Evolutionary conservation across 1,140 invertebrate species (phyloP), one percentile per base, ranked within the genome.

Genomic region (Papilio aristodemus): DNA sequence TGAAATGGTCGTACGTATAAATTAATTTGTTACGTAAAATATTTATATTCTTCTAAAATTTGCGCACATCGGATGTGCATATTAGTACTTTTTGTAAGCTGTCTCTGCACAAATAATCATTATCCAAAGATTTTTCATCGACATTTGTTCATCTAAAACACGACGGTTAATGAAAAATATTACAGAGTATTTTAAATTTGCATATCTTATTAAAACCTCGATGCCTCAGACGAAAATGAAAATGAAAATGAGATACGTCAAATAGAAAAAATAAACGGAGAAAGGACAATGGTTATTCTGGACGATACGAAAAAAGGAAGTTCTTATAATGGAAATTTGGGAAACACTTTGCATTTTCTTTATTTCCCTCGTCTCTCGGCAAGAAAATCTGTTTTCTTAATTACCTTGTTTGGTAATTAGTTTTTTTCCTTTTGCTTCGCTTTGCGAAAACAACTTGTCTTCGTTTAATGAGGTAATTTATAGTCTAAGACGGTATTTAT

Each of bases 351-450:
- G 85, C 86, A 87, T 90, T 90, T 84, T 81, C 81, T 87, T 86
- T 84, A 80, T 86, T 83, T 81, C 82, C 77, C 77, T 80, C 70
- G 77, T 82, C 78, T 81, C 82, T 84, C 71, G 74, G 81, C 79
- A 77, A 71, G 78, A 79, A 77, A 85, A 85, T 91, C 87, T 89
- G 87, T 87, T 90, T 89, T 89, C 80, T 89, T 90, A 91, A 91
- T 89, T 89, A 91, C 86, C 87, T 84, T 88, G 87, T 90, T 91
- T 90, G 85, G 86, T 89, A 91, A 91, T 91, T 91, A 91, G 87
- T 90, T 91, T 83, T 85, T 84, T 77, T 76, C 79, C 75, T 71
- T 78, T 87, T 80, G 80, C 83, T 80, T 78, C 71, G 73, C 73
- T 72, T 73, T 76, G 71, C 71, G 77, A 68, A 77, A 75, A 74